Conservation (phyloP, 2,797 vertebrate species). For the Agapornis canus region DNA sequence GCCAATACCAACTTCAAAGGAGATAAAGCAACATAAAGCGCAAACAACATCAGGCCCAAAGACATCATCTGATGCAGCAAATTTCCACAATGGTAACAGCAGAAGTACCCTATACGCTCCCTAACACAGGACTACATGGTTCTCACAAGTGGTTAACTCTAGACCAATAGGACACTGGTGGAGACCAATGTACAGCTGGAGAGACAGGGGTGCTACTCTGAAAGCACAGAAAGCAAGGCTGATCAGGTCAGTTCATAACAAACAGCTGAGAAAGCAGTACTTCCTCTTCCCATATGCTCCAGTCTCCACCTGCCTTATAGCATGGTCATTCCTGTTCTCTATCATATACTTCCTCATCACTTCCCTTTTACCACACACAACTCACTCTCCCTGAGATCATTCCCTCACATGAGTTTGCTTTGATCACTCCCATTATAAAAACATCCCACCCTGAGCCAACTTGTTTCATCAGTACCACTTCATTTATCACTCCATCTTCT, state of each 20-base stretch:
- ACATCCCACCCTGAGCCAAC: not conserved
- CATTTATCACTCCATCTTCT: not conserved
- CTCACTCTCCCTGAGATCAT: not conserved
- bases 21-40: not conserved
- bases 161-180: fast-evolving
- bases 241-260: not conserved
- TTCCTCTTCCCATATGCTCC: not conserved
- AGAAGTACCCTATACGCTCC: not conserved
- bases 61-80: not conserved
- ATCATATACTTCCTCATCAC: not conserved
- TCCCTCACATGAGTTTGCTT: not conserved
- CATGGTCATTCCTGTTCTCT: not conserved
- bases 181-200: fast-evolving
- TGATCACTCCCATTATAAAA: conserved; percentile 15
- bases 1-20: not conserved
- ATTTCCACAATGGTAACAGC: not conserved
- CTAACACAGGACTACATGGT: fast-evolving
- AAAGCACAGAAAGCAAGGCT: not conserved
- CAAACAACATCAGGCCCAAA: not conserved
- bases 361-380: not conserved
- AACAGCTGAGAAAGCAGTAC: not conserved
- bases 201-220: not conserved
- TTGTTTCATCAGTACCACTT: not conserved
- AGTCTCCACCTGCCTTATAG: not conserved
- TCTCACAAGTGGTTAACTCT: not conserved